phyloP scores from a whole-genome alignment of 2,113 vertebrate genomes.

The Scytalopus superciliaris region DNA sequence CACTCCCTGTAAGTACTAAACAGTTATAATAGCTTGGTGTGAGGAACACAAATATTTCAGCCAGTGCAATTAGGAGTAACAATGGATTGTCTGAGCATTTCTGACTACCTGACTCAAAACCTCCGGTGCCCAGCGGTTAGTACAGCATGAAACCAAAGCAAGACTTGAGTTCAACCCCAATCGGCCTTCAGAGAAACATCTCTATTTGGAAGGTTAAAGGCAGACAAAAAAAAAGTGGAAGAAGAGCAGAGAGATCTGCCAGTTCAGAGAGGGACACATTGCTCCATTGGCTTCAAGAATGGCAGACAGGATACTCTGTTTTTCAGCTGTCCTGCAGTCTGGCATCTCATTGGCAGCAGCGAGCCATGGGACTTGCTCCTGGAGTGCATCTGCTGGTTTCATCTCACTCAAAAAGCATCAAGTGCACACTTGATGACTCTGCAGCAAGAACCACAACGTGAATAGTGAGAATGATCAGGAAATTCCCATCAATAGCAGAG shows the following conservation, averaged over 20 bases:
- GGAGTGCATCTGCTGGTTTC: neutral
- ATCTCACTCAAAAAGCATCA: neutral
- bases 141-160: neutral
- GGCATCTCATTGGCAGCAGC: neutral
- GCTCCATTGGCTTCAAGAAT: neutral
- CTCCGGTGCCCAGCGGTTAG: accelerated
- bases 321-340: neutral
- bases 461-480: neutral
- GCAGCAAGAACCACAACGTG: neutral
- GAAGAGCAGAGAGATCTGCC: neutral
- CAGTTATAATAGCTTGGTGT: neutral
- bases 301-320: accelerated
- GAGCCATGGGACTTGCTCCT: neutral
- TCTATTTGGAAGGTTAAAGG: neutral
- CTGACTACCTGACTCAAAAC: neutral
- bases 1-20: neutral
- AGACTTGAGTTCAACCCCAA: neutral
- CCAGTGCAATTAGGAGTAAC: neutral
- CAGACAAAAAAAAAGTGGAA: neutral
- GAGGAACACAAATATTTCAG: neutral
- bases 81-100: neutral
- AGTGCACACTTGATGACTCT: neutral
- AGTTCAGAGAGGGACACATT: neutral
- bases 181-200: neutral
- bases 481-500: neutral